These are phyloP conservation scores for Enteromius mattozi DNA, from an alignment of 2,797 vertebrate species.

Conservation along the genomic window DNA sequence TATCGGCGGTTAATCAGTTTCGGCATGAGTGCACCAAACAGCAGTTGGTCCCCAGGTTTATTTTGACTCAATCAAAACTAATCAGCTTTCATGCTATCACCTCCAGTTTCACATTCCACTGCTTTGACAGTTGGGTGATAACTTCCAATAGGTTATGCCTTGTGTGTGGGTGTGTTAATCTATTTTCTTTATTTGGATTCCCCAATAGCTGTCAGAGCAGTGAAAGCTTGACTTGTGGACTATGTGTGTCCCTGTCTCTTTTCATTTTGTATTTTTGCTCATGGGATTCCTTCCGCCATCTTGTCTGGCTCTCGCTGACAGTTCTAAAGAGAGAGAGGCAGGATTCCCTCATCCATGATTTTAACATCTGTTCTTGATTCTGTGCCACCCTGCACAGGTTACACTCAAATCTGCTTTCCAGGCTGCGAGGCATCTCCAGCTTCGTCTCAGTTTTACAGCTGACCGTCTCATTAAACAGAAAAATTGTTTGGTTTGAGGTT, in stretches of 20 bases:
- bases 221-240: conserved; percentile 39
- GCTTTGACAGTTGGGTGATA: conserved; percentile 38
- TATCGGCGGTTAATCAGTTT: conserved; percentile 27
- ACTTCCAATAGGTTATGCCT: conserved; percentile 36
- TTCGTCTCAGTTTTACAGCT: conserved; percentile 9
- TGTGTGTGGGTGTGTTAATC: conserved; percentile 30
- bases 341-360: conserved; percentile 59
- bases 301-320: conserved; percentile 49
- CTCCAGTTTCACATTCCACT: conserved; percentile 25
- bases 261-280: conserved; percentile 47
- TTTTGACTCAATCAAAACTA: conserved; percentile 40
- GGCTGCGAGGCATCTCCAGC: conserved; percentile 4
- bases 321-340: conserved; percentile 53
- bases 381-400: conserved; percentile 39
- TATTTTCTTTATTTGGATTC: conserved; percentile 47
- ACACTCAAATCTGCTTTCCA: conserved; percentile 38
- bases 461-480: neutral
- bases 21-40: conserved; percentile 10
- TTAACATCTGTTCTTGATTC: conserved; percentile 56
- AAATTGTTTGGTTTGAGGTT: neutral
- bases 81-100: conserved; percentile 42
- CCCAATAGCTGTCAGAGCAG: conserved; percentile 36
- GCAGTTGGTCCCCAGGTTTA: conserved; percentile 33
- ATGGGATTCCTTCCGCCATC: conserved; percentile 48
- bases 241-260: conserved; percentile 41